Percentiles rank a stretch among this genome's conserved stretches.
These are phyloP conservation scores for Mormoops blainvillei DNA, from an alignment of 2,113 vertebrate species.

Conservation along the genomic window DNA sequence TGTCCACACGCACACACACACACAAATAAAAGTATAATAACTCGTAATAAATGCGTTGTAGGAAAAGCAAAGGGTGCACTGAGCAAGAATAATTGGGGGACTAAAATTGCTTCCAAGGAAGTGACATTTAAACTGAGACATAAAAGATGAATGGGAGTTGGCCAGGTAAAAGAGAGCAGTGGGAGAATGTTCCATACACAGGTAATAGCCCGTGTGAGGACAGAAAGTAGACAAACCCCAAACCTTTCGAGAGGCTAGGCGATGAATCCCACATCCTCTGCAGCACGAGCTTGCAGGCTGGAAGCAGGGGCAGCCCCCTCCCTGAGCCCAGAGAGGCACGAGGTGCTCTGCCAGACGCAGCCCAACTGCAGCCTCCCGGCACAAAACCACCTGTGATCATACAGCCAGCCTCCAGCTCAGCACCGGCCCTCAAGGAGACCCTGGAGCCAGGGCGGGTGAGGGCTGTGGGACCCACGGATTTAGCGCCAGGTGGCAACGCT, in stretches of 20 bases:
- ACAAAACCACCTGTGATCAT: not conserved
- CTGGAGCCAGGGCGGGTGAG: not conserved
- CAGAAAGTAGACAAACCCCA: not conserved
- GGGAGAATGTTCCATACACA: not conserved
- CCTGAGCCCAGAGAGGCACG: not conserved
- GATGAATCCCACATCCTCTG: not conserved
- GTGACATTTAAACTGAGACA: slow-evolving; percentile 36
- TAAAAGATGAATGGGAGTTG: not conserved
- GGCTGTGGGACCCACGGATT: not conserved
- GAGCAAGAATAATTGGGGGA: slow-evolving; percentile 16
- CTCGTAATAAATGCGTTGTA: not conserved
- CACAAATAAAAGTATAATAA: not conserved
- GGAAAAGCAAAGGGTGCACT: slow-evolving; percentile 29
- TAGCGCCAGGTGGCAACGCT: not conserved
- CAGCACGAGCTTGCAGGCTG: not conserved
- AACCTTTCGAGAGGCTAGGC: not conserved
- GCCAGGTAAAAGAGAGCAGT: not conserved
- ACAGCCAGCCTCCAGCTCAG: not conserved
- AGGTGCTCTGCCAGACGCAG: not conserved
- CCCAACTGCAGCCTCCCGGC: not conserved
- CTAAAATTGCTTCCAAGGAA: slow-evolving; percentile 17
- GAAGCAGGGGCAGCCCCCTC: not conserved
- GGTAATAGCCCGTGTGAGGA: not conserved
- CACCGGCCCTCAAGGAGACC: not conserved
- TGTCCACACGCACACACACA: not conserved